These are phyloP conservation scores for Panonychus citri DNA, from an alignment of 1,140 invertebrate genomes.

Conservation along the genomic window DNA sequence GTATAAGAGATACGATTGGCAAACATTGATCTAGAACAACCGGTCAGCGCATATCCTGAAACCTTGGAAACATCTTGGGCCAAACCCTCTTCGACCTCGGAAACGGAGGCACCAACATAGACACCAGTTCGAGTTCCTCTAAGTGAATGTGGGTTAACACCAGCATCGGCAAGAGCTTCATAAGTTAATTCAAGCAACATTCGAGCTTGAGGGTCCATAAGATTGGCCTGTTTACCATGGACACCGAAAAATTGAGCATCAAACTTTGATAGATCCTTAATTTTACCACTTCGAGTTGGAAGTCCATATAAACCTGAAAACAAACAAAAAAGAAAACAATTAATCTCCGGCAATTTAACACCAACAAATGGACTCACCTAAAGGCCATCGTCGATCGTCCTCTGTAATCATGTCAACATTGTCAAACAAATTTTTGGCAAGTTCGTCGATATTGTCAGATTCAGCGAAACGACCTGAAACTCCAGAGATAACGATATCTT, in stretches of 20 bases:
- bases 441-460: slow-evolving; percentile 63
- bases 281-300: slow-evolving; percentile 58
- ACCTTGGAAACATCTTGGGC: slow-evolving; percentile 23
- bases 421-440: slow-evolving; percentile 58
- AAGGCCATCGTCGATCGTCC: slow-evolving; percentile 12
- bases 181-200: slow-evolving; percentile 75
- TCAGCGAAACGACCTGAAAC: slow-evolving; percentile 72
- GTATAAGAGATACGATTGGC: slow-evolving; percentile 82
- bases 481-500: slow-evolving; percentile 67
- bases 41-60: slow-evolving; percentile 75
- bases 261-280: slow-evolving; percentile 58
- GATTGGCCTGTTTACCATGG: slow-evolving; percentile 64
- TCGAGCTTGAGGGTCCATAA: slow-evolving; percentile 85
- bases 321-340: not conserved
- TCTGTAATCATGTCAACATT: slow-evolving; percentile 45
- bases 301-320: slow-evolving; percentile 36
- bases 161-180: slow-evolving; percentile 82
- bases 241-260: slow-evolving; percentile 84
- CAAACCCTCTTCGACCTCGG: slow-evolving; percentile 64
- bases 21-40: slow-evolving; percentile 81
- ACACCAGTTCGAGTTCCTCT: slow-evolving; percentile 53
- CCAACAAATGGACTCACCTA: slow-evolving; percentile 23
- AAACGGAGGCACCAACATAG: slow-evolving; percentile 61
- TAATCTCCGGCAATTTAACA: not conserved
- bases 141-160: slow-evolving; percentile 20